These are phyloP conservation scores for Synanceia verrucosa DNA, from an alignment of 2,797 vertebrate genomes.

Conservation along the genomic window DNA sequence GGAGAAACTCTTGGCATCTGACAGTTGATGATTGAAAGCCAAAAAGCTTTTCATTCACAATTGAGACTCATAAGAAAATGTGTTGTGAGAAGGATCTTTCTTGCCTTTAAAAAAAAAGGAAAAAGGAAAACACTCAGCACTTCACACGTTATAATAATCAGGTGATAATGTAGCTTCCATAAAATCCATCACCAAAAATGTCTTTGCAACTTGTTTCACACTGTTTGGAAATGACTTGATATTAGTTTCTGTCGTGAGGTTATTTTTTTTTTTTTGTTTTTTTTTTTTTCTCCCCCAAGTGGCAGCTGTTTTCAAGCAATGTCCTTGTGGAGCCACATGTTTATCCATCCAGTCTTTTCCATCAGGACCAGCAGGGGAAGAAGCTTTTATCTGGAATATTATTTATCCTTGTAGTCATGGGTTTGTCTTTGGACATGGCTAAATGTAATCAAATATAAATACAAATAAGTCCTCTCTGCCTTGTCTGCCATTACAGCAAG, in stretches of 20 bases:
- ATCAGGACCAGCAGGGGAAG: background rate
- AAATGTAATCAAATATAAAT: background rate
- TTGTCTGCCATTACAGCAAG: too few species aligned
- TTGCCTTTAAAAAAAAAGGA: background rate
- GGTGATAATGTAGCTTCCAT: background rate
- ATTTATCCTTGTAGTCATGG: background rate
- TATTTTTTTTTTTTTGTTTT: background rate
- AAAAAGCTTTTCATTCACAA: background rate
- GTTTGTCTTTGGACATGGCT: background rate
- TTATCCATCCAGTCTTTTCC: background rate
- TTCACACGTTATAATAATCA: background rate
- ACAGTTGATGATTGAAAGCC: background rate
- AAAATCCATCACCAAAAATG: too few species aligned
- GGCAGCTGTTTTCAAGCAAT: background rate
- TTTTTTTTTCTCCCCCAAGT: too few species aligned
- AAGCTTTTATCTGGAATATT: background rate
- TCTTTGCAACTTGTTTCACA: background rate
- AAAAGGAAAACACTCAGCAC: too few species aligned
- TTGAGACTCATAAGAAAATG: background rate
- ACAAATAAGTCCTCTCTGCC: too few species aligned
- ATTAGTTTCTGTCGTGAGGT: background rate
- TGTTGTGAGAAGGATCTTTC: background rate
- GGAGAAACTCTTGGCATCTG: background rate
- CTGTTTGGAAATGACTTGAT: background rate
- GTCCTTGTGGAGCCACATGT: background rate